phyloP scores from a whole-genome alignment of 2,113 vertebrate species.

The Nymphicus hollandicus region DNA sequence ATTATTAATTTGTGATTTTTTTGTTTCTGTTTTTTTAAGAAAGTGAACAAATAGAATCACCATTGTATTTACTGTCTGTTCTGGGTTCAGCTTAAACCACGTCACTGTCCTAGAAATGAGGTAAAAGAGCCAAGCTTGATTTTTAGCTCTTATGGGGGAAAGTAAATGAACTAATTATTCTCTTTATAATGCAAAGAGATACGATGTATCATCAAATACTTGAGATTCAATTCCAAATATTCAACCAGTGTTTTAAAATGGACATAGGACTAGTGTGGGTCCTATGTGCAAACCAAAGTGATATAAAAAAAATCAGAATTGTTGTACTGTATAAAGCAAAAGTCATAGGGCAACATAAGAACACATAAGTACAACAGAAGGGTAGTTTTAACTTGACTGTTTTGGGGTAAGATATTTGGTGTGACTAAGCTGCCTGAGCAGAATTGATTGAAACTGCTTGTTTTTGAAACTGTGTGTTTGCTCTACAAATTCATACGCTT shows the following conservation, averaged over 20 bases:
- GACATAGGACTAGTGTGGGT: not conserved
- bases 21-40: not conserved
- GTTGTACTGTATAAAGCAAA: not conserved
- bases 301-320: not conserved
- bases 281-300: not conserved
- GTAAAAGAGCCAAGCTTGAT: not conserved
- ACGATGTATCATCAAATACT: not conserved
- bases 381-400: not conserved
- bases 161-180: not conserved
- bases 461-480: fast-evolving
- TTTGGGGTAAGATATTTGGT: not conserved
- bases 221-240: not conserved
- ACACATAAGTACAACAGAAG: not conserved
- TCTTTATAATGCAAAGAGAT: not conserved
- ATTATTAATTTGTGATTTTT: not conserved
- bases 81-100: not conserved
- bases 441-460: not conserved
- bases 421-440: not conserved
- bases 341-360: not conserved
- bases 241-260: not conserved
- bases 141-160: not conserved
- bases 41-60: not conserved
- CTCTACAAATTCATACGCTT: not conserved
- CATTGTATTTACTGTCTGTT: not conserved
- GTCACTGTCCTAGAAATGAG: not conserved